These are phyloP conservation scores for Rhagonycha fulva DNA, from an alignment of 2,888 invertebrate genomes.

Conservation along the genomic window DNA sequence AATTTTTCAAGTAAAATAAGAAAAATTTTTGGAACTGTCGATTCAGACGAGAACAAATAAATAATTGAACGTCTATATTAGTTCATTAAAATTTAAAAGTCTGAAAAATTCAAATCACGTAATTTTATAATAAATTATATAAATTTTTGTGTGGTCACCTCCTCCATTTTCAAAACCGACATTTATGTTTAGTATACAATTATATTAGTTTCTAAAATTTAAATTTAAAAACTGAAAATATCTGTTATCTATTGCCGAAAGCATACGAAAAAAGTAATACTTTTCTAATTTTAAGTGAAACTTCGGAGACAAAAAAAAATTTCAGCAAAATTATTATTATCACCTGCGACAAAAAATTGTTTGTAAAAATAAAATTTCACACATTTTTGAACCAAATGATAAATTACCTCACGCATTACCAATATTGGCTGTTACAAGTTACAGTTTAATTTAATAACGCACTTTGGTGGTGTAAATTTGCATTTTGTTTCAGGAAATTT, in stretches of 20 bases:
- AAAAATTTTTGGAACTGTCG: background rate
- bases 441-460: background rate
- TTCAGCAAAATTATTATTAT: background rate
- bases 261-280: too few species aligned
- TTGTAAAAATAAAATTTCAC: background rate
- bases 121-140: too few species aligned
- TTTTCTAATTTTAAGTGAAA: too few species aligned
- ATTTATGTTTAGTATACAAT: too few species aligned
- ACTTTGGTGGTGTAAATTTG: conserved; percentile 4
- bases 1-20: background rate
- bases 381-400: background rate
- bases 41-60: background rate
- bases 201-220: too few species aligned
- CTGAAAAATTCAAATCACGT: background rate
- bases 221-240: too few species aligned
- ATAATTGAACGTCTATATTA: background rate
- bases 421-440: background rate
- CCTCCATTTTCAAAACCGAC: too few species aligned
- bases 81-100: background rate
- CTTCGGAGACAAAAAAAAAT: background rate
- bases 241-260: too few species aligned
- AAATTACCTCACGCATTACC: background rate
- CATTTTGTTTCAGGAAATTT: conserved; percentile 2
- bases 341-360: background rate
- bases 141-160: too few species aligned